Evolutionary conservation across 1,140 invertebrate species (phyloP), one percentile per base, ranked within the genome.

Genomic region (Gryllus bimaculatus): DNA sequence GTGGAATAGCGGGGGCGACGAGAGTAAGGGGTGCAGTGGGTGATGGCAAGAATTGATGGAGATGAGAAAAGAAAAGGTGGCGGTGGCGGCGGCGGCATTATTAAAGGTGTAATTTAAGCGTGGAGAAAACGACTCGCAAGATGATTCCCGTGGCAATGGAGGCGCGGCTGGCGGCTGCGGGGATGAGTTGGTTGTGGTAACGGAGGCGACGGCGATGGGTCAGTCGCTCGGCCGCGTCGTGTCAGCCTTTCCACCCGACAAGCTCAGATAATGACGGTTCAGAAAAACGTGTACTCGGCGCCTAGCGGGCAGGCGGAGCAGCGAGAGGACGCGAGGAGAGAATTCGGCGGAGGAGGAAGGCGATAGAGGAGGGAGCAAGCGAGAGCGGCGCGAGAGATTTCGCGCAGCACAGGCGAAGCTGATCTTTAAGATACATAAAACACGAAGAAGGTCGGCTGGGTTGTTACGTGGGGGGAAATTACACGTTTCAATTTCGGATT

Each of bases 401-500:
- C 54, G 54, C 54, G 54, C 54, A 66, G 18, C 7, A 7, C 54
- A 66, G 54, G 26, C 18, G 54, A 66, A 66, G 7, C 54, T 66
- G 54, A 66, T 66, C 54, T 66, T 66, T 66, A 66, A 66, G 54
- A 18, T 66, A 66, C 54, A 66, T 66, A 66, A 66, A 66, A 66
- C 54, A 66, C 54, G 54, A 18, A 66, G 10, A 66, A 18, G 54
- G 54, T 13, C 54, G 54, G 54, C 54, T 18, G 54, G 10, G 54
- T 66, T 66, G 54, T 66, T 66, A 66, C 10, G 54, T 66, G 10
- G 54, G 10, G 54, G 54, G 54, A 66, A 18, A 66, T 66, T 66
- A 66, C 54, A 66, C 54, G 54, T 66, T 66, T 66, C 54, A 66
- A 66, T 66, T 66, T 66, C 54, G 54, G 54, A 66, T 66, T 66